Evolutionary conservation across 2,113 vertebrate species (phyloP).

Genomic region (Megaleporinus macrocephalus): DNA sequence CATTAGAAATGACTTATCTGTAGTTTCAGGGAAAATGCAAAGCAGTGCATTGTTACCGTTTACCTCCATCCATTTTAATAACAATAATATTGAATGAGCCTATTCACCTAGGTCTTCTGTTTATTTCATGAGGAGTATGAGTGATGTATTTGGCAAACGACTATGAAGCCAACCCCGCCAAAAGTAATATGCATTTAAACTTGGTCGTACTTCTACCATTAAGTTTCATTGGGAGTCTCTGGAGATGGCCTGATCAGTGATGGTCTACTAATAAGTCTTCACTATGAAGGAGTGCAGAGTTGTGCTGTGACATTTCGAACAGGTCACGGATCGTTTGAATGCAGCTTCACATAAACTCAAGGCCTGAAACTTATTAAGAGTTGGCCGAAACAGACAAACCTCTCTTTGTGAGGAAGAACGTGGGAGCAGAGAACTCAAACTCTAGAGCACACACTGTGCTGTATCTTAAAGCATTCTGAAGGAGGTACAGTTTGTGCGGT

Average conservation of each 20-base stretch:
- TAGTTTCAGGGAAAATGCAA: too few relatives aligned
- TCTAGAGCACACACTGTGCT: conserved; percentile 7
- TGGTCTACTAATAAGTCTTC: neutral
- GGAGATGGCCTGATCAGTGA: conserved; percentile 13
- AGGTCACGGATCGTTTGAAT: conserved; percentile 8
- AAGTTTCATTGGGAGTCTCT: neutral
- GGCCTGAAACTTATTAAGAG: conserved; percentile 19
- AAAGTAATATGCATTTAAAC: neutral
- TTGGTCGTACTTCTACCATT: neutral
- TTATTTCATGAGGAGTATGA: too few relatives aligned
- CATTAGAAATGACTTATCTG: too few relatives aligned
- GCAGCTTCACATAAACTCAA: neutral
- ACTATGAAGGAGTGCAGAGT: neutral
- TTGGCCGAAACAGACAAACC: conserved; percentile 8
- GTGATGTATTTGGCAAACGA: too few relatives aligned
- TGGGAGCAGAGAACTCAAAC: conserved; percentile 17
- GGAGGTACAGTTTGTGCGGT: neutral
- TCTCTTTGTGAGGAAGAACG: conserved; percentile 19
- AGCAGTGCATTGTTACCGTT: too few relatives aligned
- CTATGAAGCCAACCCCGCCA: too few relatives aligned
- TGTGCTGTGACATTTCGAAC: neutral
- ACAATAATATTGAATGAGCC: too few relatives aligned
- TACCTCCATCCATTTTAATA: too few relatives aligned
- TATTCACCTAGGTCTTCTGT: too few relatives aligned
- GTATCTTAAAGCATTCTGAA: neutral